Base-by-base conservation (phyloP, 2,113 vertebrate species). In the Pseudopipra pipra region DNA sequence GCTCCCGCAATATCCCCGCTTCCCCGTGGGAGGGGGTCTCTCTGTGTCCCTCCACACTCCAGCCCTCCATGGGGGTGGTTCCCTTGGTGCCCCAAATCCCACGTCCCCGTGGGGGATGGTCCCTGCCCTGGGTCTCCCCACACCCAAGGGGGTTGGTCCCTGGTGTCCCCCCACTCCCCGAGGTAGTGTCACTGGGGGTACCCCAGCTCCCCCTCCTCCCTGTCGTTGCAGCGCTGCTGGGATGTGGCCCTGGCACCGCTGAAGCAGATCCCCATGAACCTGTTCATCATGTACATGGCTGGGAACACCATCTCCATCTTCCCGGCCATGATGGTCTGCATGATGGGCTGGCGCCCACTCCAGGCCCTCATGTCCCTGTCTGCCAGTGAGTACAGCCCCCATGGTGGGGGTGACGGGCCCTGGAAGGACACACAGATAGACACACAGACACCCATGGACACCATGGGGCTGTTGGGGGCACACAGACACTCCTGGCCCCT, bases 231-330 rank as follows among this genome's bases (percentile, higher is more conserved):
- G 99, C 98, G 99, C 56, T 99, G 99, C 97, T 99, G 99, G 99
- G 99, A 99, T 31, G 99, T 99, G 12, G 99, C 99, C 30, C 97
- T 99, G 56, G 99, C 99, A 4, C 99, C 99, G 14, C 98, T 99
- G 78, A 99, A 99, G 94, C 99, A 99, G 97, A 99, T 99, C 91
- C 99, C 99, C 37, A 99, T 99, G 99, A 99, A 99, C 90, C 97
- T 99, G 74, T 99, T 99, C 97, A 99, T 99, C 98, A 99, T 99
- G 99, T 99, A 99, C 97, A 99, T 99, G 99, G 99, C 99, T 0
- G 99, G 99, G 43, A 99, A 99, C 97, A 99, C 99, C 79, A 99
- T 99, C 97, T 99, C 99, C 93, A 99, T 99, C 98, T 99, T 99
- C 96, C 99, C 99, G 54, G 99, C 99, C 90, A 99, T 99, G 99